Evolutionary conservation across 1,140 invertebrate species (phyloP).

Genomic region (Drosophila nasuta): DNA sequence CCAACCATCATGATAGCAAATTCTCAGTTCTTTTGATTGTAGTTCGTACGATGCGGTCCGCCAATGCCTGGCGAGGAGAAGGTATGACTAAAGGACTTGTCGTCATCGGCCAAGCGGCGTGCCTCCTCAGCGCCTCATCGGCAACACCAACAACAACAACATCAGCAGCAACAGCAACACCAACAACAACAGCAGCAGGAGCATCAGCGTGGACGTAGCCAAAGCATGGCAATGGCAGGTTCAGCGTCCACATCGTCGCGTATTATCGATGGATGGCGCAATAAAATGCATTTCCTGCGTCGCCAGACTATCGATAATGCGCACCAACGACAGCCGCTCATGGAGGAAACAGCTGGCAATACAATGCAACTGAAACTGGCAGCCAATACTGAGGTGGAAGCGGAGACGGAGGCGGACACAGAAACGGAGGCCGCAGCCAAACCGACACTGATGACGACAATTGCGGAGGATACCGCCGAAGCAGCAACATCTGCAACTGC

Average conservation of each 20-base stretch:
- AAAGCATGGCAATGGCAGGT: constrained; percentile 50
- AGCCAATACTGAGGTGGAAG: constrained; percentile 4
- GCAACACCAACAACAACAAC: constrained; percentile 44
- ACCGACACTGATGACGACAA: constrained; percentile 69
- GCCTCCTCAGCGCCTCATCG: constrained; percentile 70
- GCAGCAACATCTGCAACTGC: constrained; percentile 6
- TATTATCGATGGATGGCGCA: constrained; percentile 65
- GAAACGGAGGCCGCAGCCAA: constrained; percentile 17
- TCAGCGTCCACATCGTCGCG: constrained; percentile 32
- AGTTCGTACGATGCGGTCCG: constrained; percentile 85
- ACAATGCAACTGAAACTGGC: constrained; percentile 28
- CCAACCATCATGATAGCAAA: constrained; percentile 83
- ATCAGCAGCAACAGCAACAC: constrained; percentile 51
- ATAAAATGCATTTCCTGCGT: constrained; percentile 73
- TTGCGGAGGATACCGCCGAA: constrained; percentile 63
- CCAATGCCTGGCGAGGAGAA: constrained; percentile 84
- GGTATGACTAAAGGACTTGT: constrained; percentile 85
- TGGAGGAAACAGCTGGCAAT: constrained; percentile 65
- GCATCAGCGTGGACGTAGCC: constrained; percentile 51
- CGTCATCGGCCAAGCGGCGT: constrained; percentile 72
- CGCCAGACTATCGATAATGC: constrained; percentile 73
- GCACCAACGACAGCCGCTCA: constrained; percentile 76
- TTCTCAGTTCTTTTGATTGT: constrained; percentile 84
- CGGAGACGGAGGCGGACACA: not conserved
- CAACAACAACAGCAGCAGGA: constrained; percentile 40